Conservation (phyloP, 2,113 vertebrate species). For the Cisticola juncidis region DNA sequence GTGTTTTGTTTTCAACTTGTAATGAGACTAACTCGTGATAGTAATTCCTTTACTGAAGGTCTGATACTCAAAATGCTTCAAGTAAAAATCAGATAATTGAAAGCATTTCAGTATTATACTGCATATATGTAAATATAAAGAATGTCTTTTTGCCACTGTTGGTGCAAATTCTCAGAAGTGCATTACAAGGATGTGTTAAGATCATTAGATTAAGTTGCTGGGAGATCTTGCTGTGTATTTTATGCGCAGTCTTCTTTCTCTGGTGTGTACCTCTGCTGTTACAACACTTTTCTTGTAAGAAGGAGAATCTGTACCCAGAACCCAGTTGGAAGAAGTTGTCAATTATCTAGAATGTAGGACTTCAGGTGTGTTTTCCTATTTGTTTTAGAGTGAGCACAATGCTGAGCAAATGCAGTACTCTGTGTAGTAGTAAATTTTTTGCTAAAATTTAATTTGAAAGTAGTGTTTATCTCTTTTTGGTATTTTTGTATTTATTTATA, state of each 20-base stretch:
- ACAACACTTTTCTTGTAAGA: background rate
- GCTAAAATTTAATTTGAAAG: background rate
- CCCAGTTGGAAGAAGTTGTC: background rate
- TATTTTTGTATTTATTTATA: background rate
- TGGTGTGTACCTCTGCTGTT: background rate
- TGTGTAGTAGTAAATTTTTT: background rate
- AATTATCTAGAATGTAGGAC: background rate
- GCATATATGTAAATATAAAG: background rate
- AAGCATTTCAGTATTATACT: background rate
- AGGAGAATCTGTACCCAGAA: background rate
- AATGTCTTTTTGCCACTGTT: background rate
- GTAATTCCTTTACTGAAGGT: background rate
- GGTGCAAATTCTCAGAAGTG: background rate
- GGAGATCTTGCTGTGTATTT: background rate
- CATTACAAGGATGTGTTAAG: background rate
- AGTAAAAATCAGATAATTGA: background rate
- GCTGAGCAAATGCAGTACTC: background rate
- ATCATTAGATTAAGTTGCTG: background rate
- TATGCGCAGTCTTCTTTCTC: background rate
- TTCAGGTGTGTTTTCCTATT: background rate
- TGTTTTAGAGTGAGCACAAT: background rate
- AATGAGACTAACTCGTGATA: background rate
- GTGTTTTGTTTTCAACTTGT: background rate
- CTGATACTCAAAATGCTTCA: background rate
- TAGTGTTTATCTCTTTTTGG: background rate